Percentiles rank a stretch among this genome's conserved stretches.
Conservation (phyloP, 1,140 invertebrate genomes). For the Periplaneta americana region DNA sequence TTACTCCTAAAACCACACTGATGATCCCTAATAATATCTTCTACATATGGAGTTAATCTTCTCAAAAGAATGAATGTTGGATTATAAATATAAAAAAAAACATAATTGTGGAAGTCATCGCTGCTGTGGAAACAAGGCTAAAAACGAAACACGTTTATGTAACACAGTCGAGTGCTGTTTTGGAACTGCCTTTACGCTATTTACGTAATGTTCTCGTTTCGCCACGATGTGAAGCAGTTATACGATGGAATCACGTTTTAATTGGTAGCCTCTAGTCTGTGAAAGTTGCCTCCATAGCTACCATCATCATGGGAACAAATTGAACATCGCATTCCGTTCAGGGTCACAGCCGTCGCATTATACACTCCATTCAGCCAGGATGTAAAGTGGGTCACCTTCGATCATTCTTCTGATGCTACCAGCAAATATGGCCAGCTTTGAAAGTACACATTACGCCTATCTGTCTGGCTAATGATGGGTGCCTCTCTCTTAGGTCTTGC, state of each 20-base stretch:
- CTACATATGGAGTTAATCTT: too few relatives aligned
- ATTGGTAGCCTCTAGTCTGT: not conserved
- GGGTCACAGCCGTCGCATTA: not conserved
- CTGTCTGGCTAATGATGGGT: not conserved
- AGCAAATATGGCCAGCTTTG: not conserved
- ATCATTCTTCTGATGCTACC: not conserved
- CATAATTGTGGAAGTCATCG: too few relatives aligned
- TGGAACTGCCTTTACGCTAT: not conserved
- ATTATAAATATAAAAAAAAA: too few relatives aligned
- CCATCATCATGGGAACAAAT: not conserved
- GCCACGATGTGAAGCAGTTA: too few relatives aligned
- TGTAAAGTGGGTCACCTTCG: not conserved
- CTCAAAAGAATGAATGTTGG: too few relatives aligned
- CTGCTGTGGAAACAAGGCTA: not conserved
- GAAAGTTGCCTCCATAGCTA: not conserved
- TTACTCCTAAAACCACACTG: too few relatives aligned
- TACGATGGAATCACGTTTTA: not conserved
- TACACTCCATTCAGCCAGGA: not conserved
- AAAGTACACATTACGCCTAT: not conserved
- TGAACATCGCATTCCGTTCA: not conserved
- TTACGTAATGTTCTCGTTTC: not conserved
- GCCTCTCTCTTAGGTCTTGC: not conserved
- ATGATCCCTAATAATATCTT: too few relatives aligned
- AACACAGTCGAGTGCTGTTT: not conserved
- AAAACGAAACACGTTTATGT: not conserved